Evolutionary conservation across 2,888 invertebrate species (phyloP), one percentile per base, ranked within the genome.

Genomic region (Limnephilus rhombicus): DNA sequence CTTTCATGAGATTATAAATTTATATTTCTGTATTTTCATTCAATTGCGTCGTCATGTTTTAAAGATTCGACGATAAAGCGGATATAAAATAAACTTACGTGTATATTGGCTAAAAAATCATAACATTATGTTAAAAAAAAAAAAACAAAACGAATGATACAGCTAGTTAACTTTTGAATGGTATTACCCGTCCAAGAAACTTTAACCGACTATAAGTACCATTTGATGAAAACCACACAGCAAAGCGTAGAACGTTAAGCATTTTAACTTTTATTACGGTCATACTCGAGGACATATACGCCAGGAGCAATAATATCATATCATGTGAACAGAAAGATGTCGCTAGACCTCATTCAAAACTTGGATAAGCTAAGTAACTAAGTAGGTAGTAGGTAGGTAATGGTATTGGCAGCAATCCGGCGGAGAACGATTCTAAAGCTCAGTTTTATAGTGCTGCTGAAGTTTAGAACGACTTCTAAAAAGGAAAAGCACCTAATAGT

Each of bases 351-450:
- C n/a, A 68, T 68, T 68, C 68, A 68, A 68, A 68, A 68, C 68
- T 68, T 68, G 68, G 68, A 68, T 24, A 68, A 68, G 68, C 24
- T 68, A 68, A 68, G 31, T 31, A n/a, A 24, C 45, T 29, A 31
- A 34, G 31, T 82, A 85, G 7, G 12, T 85, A 34, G 31, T 31
- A 85, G 7, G 12, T 85, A 41, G 24, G 41, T 41, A 85, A 85
- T 37, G 34, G 85, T 37, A 37, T 41, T 85, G 85, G 85, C 85
- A 85, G 41, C 34, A 34, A 85, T 85, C 85, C 85, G 85, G 37
- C 31, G 34, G 85, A 41, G 11, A 85, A 85, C 85, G 85, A 41
- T 85, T 85, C 37, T 85, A 85, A 85, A 85, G 85, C 85, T 85
- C 85, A 41, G 85, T 41, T 37, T 85, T 85, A 85, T 85, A 41